Evolutionary conservation across 2,797 vertebrate genomes (phyloP).

Genomic region (Pyrocephalus nanus): DNA sequence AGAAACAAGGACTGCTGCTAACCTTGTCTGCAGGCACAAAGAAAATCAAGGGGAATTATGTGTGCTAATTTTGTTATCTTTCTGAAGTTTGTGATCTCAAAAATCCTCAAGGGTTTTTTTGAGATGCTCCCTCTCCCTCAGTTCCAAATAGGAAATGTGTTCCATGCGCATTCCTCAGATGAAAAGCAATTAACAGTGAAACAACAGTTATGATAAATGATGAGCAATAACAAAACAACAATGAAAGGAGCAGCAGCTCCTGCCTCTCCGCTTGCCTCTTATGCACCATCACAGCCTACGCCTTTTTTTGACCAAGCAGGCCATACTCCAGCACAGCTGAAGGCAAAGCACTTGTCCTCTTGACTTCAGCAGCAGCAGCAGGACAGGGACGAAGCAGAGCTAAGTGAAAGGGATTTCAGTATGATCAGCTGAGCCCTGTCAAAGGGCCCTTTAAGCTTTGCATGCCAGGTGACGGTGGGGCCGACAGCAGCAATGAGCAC

Average conservation of each 20-base stretch:
- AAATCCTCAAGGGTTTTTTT: conserved; percentile 5
- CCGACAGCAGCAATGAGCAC: not conserved
- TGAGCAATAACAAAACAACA: not conserved
- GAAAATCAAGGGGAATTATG: conserved; percentile 12
- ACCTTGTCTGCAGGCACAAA: not conserved
- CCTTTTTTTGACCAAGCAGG: not conserved
- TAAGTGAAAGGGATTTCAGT: not conserved
- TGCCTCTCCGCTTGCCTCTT: not conserved
- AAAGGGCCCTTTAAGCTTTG: not conserved
- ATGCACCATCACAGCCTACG: not conserved
- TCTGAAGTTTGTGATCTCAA: conserved; percentile 1
- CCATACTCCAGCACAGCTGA: not conserved
- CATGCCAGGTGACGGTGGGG: rapidly evolving
- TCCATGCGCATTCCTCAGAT: not conserved
- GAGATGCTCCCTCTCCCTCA: not conserved
- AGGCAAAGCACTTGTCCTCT: not conserved
- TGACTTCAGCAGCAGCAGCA: not conserved
- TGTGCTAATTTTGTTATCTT: conserved; percentile 27
- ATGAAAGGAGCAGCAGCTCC: not conserved
- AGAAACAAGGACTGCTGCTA: not conserved
- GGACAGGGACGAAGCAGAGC: not conserved
- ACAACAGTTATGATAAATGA: not conserved
- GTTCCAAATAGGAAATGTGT: not conserved
- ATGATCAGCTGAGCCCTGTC: rapidly evolving
- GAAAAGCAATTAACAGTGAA: not conserved